phyloP scores from a whole-genome alignment of 2,113 vertebrate genomes.

The Herpetotheres cachinnans region DNA sequence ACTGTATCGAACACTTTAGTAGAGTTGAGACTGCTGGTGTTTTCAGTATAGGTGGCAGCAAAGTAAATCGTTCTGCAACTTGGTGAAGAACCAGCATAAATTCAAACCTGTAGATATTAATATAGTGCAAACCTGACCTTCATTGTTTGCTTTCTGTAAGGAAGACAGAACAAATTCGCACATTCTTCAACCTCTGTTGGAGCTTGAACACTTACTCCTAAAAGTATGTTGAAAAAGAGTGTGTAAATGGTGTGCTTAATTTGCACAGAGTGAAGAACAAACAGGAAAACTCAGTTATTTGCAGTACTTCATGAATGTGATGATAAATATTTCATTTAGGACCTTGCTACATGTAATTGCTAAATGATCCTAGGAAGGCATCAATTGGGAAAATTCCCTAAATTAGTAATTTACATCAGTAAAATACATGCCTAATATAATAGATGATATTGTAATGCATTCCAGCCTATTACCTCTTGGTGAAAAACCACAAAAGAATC shows the following conservation, averaged over 20 bases:
- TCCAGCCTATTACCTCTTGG: neutral
- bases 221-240: neutral
- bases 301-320: neutral
- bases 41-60: neutral
- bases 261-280: neutral
- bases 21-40: neutral
- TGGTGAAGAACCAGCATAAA: neutral
- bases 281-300: neutral
- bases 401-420: neutral
- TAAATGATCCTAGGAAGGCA: neutral
- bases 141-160: neutral
- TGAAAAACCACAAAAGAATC: neutral
- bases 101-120: neutral
- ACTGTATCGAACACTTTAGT: neutral
- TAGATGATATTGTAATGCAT: neutral
- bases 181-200: neutral
- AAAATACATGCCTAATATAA: neutral
- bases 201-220: neutral
- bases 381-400: neutral
- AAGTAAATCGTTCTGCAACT: neutral
- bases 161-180: neutral
- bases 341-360: neutral
- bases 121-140: neutral
- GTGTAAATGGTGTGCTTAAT: neutral
- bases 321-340: neutral